A percentile compares a stretch with the other conserved stretches of the same genome.
phyloP scores from a whole-genome alignment of 1,140 invertebrate genomes.

The Atopsyche davidsoni region DNA sequence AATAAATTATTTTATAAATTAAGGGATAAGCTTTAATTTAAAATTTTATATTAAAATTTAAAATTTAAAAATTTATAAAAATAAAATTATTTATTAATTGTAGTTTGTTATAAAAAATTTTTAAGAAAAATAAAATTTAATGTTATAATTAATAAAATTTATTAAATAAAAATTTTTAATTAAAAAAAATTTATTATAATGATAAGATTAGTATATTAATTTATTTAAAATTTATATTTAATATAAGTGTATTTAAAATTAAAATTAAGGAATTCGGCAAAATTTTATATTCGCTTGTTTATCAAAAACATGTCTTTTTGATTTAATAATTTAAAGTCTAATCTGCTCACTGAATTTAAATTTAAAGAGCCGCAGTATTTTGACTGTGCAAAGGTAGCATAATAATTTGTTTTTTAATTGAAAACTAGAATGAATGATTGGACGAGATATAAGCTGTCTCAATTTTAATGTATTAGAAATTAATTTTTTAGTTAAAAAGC shows the following conservation, averaged over 20 bases:
- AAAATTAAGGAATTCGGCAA: constrained; percentile 59
- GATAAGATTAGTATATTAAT: neutral
- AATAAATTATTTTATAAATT: constrained; percentile 38
- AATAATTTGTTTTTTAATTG: constrained; percentile 65
- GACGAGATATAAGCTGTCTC: constrained; percentile 42
- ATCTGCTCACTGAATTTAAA: constrained; percentile 56
- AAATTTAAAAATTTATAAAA: constrained; percentile 36
- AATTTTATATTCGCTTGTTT: constrained; percentile 60
- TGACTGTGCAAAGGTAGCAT: no score
- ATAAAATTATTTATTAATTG: neutral
- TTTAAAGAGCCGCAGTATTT: no score
- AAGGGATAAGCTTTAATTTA: constrained; percentile 40
- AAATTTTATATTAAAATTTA: constrained; percentile 39
- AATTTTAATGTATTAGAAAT: constrained; percentile 41
- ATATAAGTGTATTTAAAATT: neutral
- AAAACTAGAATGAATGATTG: constrained; percentile 58
- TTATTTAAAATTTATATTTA: neutral
- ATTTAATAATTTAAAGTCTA: constrained; percentile 52
- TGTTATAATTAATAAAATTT: constrained; percentile 1
- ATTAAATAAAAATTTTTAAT: constrained; percentile 34
- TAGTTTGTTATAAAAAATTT: constrained; percentile 22
- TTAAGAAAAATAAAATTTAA: constrained; percentile 31
- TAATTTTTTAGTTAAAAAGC: constrained; percentile 59
- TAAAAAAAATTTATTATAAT: constrained; percentile 26
- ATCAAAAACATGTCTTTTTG: constrained; percentile 67